phyloP scores from a whole-genome alignment of 2,888 invertebrate species.

The Carcina quercana region DNA sequence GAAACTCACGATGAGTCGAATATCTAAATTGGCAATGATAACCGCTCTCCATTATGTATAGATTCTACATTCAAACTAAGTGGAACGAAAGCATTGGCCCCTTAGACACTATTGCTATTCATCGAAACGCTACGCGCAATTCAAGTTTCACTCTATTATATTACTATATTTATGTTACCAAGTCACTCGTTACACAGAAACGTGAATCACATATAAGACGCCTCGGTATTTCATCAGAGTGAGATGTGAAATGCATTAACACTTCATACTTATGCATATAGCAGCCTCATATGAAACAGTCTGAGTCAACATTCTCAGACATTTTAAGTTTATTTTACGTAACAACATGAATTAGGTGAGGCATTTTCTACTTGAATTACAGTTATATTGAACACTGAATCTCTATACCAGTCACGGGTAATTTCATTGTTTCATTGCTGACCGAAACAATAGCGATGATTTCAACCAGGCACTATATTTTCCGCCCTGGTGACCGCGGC shows the following conservation, averaged over 20 bases:
- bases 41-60: no score
- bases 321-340: conserved; percentile 12
- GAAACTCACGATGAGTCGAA: no score
- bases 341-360: conserved; percentile 4
- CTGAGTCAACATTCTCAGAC: conserved; percentile 19
- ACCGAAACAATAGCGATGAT: conserved; percentile 39
- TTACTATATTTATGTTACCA: conserved; percentile 20
- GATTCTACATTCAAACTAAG: no score
- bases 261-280: no score
- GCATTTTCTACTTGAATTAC: background rate
- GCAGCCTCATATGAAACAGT: conserved; percentile 13
- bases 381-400: background rate
- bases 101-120: conserved; percentile 14
- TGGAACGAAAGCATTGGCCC: conserved; percentile 6
- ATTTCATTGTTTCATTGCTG: conserved; percentile 37
- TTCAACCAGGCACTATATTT: conserved; percentile 21
- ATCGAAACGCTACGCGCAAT: conserved; percentile 11
- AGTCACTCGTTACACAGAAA: conserved; percentile 25
- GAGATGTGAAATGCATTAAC: conserved; percentile 14
- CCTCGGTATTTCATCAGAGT: conserved; percentile 20
- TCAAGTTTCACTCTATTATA: conserved; percentile 5
- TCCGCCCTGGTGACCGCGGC: conserved; percentile 23
- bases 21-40: no score
- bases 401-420: conserved; percentile 25
- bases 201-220: conserved; percentile 28